phyloP scores from a whole-genome alignment of 2,113 vertebrate species.

The Heliornis fulica region DNA sequence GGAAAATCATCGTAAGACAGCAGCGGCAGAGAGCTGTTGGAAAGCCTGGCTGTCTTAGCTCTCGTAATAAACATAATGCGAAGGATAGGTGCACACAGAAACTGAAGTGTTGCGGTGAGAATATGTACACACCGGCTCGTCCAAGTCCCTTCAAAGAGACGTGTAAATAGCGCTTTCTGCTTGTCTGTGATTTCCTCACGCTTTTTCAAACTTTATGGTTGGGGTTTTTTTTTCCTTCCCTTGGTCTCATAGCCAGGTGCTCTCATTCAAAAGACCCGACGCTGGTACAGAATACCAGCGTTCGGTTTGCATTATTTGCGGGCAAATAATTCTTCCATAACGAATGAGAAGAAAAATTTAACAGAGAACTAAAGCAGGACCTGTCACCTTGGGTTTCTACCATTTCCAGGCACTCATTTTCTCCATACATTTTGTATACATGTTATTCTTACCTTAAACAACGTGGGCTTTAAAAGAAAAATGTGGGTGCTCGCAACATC shows the following conservation, averaged over 20 bases:
- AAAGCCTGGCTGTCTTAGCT: conserved; percentile 33
- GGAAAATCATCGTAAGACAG: conserved; percentile 63
- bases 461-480: background rate
- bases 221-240: background rate
- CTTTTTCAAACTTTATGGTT: background rate
- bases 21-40: conserved; percentile 24
- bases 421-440: background rate
- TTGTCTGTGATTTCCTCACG: background rate
- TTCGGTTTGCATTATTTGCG: background rate
- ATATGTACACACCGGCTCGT: background rate
- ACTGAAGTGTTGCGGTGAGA: background rate
- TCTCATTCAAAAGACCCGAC: background rate
- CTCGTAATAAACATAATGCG: background rate
- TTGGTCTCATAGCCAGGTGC: background rate
- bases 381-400: background rate
- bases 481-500: background rate
- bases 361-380: background rate
- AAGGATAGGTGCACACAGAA: conserved; percentile 1
- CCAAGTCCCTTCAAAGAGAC: background rate
- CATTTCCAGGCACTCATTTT: background rate
- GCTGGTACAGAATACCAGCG: background rate
- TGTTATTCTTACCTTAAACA: background rate
- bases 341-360: background rate
- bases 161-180: background rate
- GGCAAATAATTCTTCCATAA: background rate